Evolutionary conservation across 2,888 invertebrate genomes (phyloP).

Genomic region (Eristalis pertinax): DNA sequence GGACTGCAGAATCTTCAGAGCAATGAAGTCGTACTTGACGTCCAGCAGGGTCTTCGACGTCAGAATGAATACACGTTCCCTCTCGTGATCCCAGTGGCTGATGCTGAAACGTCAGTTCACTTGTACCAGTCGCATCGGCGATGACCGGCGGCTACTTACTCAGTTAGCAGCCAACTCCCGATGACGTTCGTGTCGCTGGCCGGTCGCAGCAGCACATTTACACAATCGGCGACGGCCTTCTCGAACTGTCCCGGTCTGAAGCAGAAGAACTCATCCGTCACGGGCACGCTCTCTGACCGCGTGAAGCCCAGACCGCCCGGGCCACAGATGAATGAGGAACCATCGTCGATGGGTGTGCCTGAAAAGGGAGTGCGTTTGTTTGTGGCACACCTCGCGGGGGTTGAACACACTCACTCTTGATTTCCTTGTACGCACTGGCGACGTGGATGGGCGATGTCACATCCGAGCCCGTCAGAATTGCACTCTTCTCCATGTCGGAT

Average conservation of each 20-base stretch:
- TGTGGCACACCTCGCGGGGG: not conserved
- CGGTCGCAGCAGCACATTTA: conserved; percentile 85
- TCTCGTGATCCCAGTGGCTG: conserved; percentile 93
- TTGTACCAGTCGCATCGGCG: not conserved
- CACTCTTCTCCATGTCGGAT: conserved; percentile 69
- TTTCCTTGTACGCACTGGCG: conserved; percentile 81
- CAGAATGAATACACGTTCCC: conserved; percentile 89
- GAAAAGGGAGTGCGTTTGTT: not conserved
- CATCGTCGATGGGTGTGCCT: conserved; percentile 60
- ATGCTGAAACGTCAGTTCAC: conserved; percentile 84
- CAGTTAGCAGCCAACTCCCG: conserved; percentile 91
- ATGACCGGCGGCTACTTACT: conserved; percentile 84
- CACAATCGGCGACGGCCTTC: conserved; percentile 87
- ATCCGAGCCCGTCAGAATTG: conserved; percentile 75
- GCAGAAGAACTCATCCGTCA: conserved; percentile 84
- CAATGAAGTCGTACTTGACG: conserved; percentile 93
- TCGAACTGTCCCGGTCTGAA: conserved; percentile 89
- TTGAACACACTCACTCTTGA: conserved; percentile 30
- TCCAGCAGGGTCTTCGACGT: conserved; percentile 88
- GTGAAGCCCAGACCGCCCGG: conserved; percentile 74
- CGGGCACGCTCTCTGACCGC: conserved; percentile 79
- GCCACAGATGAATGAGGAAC: conserved; percentile 41
- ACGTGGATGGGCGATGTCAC: conserved; percentile 76
- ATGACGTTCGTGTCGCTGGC: conserved; percentile 87
- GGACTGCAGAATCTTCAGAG: conserved; percentile 87